These are phyloP conservation scores for Myotis daubentonii DNA, from an alignment of 2,797 vertebrate genomes.

Conservation along the genomic window DNA sequence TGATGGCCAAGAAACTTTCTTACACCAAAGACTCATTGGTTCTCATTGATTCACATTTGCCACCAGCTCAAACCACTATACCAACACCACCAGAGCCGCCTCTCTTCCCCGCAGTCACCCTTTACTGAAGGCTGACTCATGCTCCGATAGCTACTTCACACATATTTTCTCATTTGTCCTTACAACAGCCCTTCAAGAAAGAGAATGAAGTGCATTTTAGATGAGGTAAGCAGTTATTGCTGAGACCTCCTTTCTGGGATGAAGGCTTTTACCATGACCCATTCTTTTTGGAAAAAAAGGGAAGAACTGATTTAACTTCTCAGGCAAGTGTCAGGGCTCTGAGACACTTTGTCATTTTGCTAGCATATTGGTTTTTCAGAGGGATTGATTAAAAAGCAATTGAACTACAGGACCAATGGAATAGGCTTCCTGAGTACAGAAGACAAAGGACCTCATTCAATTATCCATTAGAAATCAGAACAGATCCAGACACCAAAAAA, in stretches of 20 bases:
- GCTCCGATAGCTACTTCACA: neutral
- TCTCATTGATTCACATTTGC: neutral
- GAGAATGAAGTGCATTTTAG: neutral
- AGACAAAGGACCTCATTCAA: neutral
- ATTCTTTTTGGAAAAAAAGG: neutral
- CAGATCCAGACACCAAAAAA: neutral
- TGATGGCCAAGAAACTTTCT: neutral
- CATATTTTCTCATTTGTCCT: neutral
- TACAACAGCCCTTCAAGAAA: neutral
- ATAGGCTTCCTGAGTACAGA: neutral
- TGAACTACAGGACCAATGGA: neutral
- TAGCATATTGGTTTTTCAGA: conserved; percentile 1
- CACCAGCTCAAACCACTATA: neutral
- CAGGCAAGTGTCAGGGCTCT: neutral
- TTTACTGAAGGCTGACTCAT: neutral
- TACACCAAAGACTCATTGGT: neutral
- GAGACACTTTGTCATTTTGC: neutral
- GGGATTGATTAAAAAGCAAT: conserved; percentile 56
- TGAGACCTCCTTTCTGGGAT: neutral
- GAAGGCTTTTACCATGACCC: neutral
- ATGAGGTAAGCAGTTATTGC: neutral
- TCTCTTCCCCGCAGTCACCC: accelerated
- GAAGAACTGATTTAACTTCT: conserved; percentile 24
- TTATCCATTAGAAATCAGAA: conserved; percentile 45
- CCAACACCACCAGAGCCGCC: accelerated